Percentiles rank a stretch among this genome's conserved stretches.
Conservation (phyloP, 2,797 vertebrate species). For the Manis javanica region DNA sequence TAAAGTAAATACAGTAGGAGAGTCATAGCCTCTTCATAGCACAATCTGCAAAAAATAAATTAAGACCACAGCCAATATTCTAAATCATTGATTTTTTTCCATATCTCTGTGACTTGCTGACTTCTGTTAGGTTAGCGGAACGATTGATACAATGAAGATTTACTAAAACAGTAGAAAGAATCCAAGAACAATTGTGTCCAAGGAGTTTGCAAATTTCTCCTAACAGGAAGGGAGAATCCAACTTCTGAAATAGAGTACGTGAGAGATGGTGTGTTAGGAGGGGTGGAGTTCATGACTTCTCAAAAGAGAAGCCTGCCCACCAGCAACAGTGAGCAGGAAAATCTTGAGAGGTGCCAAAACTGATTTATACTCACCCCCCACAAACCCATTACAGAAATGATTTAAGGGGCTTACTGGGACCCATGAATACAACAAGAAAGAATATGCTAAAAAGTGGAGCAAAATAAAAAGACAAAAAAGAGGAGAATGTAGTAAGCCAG, state of each 20-base stretch:
- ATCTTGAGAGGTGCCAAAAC: not conserved
- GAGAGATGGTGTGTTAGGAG: not conserved
- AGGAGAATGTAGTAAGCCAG: not conserved
- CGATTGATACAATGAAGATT: not conserved
- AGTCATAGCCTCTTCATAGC: not conserved
- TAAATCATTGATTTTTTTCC: not conserved
- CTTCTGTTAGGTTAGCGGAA: not conserved
- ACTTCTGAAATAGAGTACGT: not conserved
- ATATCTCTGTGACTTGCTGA: not conserved
- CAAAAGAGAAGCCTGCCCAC: not conserved
- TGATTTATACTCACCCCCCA: not conserved
- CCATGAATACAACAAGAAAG: not conserved
- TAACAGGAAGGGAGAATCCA: not conserved
- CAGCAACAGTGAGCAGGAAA: not conserved
- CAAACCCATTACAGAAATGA: not conserved
- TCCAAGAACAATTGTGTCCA: constrained; percentile 1
- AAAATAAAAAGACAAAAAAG: not conserved
- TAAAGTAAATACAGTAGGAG: not conserved
- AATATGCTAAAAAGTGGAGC: not conserved
- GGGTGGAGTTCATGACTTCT: not conserved
- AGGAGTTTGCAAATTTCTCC: not conserved
- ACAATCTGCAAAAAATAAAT: not conserved
- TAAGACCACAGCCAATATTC: not conserved
- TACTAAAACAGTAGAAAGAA: not conserved
- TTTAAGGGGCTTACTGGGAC: not conserved